Base-by-base conservation (phyloP, 2,797 vertebrate genomes). In the Synaphobranchus kaupii region DNA sequence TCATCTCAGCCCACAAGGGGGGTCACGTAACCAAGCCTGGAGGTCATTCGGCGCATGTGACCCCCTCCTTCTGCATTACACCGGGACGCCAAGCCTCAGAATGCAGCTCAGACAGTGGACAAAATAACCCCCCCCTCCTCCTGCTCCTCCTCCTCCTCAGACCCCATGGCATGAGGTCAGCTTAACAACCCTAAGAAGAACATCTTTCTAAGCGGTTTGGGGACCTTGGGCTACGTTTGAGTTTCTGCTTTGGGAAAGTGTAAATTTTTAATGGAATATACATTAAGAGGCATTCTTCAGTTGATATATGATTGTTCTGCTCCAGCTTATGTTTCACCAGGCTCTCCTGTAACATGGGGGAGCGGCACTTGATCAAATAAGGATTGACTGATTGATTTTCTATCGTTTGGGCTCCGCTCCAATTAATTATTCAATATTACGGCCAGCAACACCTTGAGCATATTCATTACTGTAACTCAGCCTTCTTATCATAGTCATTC, bases 241-340 rank as follows among this genome's bases (percentile, higher is more conserved):
- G 88, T 48, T 68, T 89, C 78, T 89, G 86, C 87, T 86, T 12
- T 50, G 58, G 78, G 84, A 60, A 83, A 83, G 86, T 89, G 90
- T 95, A 91, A 93, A 96, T 96, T 92, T 94, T 96, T 95, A 93
- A 96, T 96, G 94, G 87, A 90, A 94, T 93, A 93, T 95, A 96
- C 95, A 96, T 96, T 96, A 95, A 96, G 94, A 91, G 73, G 91
- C 89, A 92, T 94, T 92, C 92, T 88, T 71, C 85, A 88, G 86
- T 91, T 92, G 91, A 93, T 94, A 93, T 89, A 91, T 87, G 87
- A 92, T 88, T 56, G 93, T 94, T 94, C 91, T 90, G 86, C 89
- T 85, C 50, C 91, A 93, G 93, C 91, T 96, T 93, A 92, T 92
- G 93, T 96, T 96, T 94, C 95, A 95, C 88, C 90, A 81, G 91